These are phyloP conservation scores for Archegozetes longisetosus DNA, from an alignment of 1,140 invertebrate species.

Conservation along the genomic window DNA sequence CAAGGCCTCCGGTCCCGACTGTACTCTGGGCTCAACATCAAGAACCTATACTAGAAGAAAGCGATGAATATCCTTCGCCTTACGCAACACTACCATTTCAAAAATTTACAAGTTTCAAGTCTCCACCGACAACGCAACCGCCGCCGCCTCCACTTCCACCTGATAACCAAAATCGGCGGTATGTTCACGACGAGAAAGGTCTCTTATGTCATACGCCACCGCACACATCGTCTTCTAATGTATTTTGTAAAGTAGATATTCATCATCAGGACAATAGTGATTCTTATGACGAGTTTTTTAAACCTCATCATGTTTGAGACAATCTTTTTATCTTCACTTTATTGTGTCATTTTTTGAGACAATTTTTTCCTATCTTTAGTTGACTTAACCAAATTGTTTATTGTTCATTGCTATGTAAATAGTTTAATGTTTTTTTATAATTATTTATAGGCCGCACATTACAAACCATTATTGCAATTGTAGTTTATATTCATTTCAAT, in stretches of 20 bases:
- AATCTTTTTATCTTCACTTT: not conserved
- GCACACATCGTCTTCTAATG: not conserved
- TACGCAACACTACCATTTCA: conserved; percentile 21
- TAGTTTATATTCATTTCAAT: too few relatives aligned
- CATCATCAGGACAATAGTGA: conserved; percentile 9
- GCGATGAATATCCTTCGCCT: conserved; percentile 16
- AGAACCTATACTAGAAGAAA: conserved; percentile 14
- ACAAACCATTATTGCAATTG: too few relatives aligned
- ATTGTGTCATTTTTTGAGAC: too few relatives aligned
- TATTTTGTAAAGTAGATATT: conserved; percentile 12
- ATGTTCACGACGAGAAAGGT: not conserved
- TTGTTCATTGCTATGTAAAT: too few relatives aligned
- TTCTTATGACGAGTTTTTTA: conserved; percentile 12
- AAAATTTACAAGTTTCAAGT: not conserved
- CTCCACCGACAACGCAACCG: not conserved
- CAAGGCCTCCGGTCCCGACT: conserved; percentile 7
- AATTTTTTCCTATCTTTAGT: too few relatives aligned
- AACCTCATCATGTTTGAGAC: not conserved
- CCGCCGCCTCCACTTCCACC: conserved; percentile 6
- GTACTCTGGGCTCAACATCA: conserved; percentile 17
- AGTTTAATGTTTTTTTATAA: too few relatives aligned
- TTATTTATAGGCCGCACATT: too few relatives aligned
- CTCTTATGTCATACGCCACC: not conserved
- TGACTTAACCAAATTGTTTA: too few relatives aligned
- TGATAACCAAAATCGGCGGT: not conserved